A percentile compares a stretch with the other conserved stretches of the same genome.
Evolutionary conservation across 2,797 vertebrate genomes (phyloP).

Genomic region (Molossus alvarezi): DNA sequence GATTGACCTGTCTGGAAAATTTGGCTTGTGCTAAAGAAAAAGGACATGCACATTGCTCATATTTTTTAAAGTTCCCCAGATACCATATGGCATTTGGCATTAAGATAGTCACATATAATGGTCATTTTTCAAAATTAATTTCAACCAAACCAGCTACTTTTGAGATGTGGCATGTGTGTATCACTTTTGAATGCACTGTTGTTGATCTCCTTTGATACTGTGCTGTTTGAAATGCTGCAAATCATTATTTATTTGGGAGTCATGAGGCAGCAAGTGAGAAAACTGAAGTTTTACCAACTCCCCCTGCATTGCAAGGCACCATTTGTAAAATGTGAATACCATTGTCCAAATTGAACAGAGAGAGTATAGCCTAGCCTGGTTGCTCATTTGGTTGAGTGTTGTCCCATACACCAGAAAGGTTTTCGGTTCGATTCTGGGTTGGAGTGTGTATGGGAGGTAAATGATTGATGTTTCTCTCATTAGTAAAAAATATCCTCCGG

Average conservation of each 20-base stretch:
- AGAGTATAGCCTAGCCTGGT: not conserved
- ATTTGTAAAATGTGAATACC: not conserved
- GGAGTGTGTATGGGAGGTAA: too few relatives aligned
- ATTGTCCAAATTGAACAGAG: conserved; percentile 7
- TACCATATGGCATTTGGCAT: not conserved
- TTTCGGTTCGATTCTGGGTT: too few relatives aligned
- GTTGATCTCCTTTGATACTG: not conserved
- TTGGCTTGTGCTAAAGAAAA: not conserved
- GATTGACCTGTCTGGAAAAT: not conserved
- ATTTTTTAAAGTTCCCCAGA: not conserved
- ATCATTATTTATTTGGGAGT: conserved; percentile 1
- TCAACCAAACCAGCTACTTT: not conserved
- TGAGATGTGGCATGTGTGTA: not conserved
- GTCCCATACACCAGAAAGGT: too few relatives aligned
- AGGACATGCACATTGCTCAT: not conserved
- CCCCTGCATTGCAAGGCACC: not conserved
- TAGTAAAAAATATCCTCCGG: too few relatives aligned
- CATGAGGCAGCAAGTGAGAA: not conserved
- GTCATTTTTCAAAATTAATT: not conserved
- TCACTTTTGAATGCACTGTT: not conserved
- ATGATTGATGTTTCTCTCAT: too few relatives aligned
- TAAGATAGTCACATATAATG: not conserved
- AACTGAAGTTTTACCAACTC: not conserved
- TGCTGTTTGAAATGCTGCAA: conserved; percentile 6
- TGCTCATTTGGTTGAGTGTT: too few relatives aligned